phyloP scores from a whole-genome alignment of 2,797 vertebrate species.

The Streptopelia turtur region DNA sequence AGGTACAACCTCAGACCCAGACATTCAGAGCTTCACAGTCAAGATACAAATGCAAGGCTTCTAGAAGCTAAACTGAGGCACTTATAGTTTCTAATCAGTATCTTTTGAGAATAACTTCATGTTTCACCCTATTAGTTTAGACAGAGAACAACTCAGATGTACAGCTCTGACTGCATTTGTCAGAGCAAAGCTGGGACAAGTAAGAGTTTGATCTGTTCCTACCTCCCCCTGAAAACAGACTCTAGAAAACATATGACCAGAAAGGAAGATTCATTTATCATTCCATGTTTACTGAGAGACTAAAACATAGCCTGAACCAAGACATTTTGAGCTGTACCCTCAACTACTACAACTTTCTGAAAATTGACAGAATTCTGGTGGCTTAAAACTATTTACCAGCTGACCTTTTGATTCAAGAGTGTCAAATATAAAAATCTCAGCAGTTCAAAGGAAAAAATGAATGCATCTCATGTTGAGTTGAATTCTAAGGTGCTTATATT shows the following conservation, averaged over 20 bases:
- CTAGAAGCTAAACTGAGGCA: neutral
- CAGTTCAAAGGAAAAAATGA: neutral
- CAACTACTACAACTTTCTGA: neutral
- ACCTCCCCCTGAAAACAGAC: neutral
- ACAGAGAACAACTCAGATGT: neutral
- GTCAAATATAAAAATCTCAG: neutral
- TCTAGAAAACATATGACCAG: neutral
- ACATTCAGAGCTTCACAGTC: neutral
- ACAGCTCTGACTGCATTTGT: neutral
- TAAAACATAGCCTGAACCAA: neutral
- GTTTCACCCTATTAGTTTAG: neutral
- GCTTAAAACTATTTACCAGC: neutral
- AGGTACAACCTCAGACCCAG: neutral
- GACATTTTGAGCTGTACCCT: neutral
- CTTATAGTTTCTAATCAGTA: neutral
- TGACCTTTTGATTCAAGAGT: neutral
- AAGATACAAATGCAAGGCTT: neutral
- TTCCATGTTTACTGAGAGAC: neutral
- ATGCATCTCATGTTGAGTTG: neutral
- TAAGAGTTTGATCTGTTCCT: neutral
- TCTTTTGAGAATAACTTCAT: neutral
- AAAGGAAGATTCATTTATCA: neutral
- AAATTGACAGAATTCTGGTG: neutral
- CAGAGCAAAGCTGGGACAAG: neutral
- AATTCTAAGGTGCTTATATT: conserved; percentile 35